Conservation (phyloP, 1,140 invertebrate genomes). For the Drosophila melanica region DNA sequence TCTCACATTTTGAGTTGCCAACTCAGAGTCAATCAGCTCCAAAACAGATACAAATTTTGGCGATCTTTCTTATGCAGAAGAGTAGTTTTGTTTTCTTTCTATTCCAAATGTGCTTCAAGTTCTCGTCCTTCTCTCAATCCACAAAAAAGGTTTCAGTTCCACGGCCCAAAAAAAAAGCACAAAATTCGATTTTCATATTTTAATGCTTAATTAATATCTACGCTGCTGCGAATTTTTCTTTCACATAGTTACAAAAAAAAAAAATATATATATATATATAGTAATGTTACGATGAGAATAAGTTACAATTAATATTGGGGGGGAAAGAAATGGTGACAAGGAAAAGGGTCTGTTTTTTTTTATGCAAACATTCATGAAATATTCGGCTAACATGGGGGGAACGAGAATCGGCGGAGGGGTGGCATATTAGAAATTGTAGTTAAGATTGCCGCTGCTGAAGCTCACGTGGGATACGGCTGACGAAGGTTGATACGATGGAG, state of each 20-base stretch:
- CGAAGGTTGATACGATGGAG: constrained; percentile 50
- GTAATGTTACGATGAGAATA: constrained; percentile 11
- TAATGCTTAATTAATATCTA: neutral
- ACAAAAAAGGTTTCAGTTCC: no score
- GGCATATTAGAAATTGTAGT: constrained; percentile 63
- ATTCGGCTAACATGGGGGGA: neutral
- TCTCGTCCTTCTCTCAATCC: no score
- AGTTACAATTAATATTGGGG: neutral
- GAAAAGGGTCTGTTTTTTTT: no score
- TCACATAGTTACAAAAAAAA: constrained; percentile 1
- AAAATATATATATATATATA: no score
- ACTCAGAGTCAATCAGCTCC: no score
- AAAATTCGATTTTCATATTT: neutral
- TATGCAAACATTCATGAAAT: no score
- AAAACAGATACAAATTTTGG: no score
- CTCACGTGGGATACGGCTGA: constrained; percentile 75
- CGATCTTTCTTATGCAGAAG: no score
- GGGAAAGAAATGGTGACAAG: neutral
- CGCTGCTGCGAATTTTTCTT: constrained; percentile 6
- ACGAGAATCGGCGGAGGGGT: neutral
- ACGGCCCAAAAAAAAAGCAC: neutral
- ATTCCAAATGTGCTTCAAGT: no score
- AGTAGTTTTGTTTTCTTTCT: no score
- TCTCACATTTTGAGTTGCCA: no score
- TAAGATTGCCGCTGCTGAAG: constrained; percentile 71